These are phyloP conservation scores for Dioctria linearis DNA, from an alignment of 2,888 invertebrate genomes.

Conservation along the genomic window DNA sequence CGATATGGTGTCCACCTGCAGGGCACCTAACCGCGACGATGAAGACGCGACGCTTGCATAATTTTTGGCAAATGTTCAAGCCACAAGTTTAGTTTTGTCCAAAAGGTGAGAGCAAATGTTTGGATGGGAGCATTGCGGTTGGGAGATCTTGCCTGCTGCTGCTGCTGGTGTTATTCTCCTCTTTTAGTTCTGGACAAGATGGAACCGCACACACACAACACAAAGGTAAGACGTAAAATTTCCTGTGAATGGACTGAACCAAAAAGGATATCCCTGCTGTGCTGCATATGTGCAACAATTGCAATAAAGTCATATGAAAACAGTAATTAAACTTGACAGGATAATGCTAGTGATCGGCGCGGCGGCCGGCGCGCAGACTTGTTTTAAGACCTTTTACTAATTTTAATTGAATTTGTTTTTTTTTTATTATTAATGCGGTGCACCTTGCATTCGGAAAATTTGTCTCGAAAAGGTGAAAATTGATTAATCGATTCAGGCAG, in stretches of 20 bases:
- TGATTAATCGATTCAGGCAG: constrained; percentile 9
- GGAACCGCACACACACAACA: no score
- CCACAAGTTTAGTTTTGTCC: neutral
- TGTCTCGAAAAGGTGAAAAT: constrained; percentile 33
- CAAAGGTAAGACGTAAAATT: no score
- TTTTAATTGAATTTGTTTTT: constrained; percentile 28
- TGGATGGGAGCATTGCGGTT: neutral
- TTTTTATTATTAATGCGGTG: neutral
- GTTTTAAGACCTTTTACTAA: constrained; percentile 20
- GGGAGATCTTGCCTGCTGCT: constrained; percentile 10
- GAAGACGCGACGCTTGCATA: neutral
- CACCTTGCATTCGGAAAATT: constrained; percentile 44
- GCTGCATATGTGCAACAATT: constrained; percentile 1
- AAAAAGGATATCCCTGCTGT: neutral
- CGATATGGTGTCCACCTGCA: constrained; percentile 9
- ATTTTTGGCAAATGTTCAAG: constrained; percentile 34
- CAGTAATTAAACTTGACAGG: constrained; percentile 43
- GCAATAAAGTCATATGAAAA: constrained; percentile 32
- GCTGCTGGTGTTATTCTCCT: neutral
- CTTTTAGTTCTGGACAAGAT: no score
- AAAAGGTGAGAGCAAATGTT: constrained; percentile 36
- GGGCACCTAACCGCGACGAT: constrained; percentile 4
- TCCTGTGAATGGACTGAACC: no score
- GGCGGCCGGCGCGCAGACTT: neutral
- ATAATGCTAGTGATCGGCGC: constrained; percentile 22